Evolutionary conservation across 1,140 invertebrate genomes (phyloP), one percentile per base, ranked within the genome.

Genomic region (Spodoptera frugiperda): DNA sequence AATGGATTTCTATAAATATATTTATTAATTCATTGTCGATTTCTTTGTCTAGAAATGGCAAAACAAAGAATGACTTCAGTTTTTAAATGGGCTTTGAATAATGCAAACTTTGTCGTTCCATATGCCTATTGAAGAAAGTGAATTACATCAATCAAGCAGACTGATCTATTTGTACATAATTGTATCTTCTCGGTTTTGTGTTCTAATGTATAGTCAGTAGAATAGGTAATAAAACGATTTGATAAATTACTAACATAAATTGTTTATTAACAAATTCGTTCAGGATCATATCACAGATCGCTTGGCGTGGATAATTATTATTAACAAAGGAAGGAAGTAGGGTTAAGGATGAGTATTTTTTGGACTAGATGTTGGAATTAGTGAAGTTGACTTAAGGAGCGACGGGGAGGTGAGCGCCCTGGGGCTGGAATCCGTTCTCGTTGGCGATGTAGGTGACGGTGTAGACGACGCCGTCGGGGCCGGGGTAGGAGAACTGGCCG

Each of bases 401-500:
- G 0, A 33, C 4, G 54, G 96, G 96, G 75, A 97, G 87, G 86
- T 97, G 96, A 12, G 95, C 95, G 15, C 96, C 96, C 85, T 95
- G 92, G 67, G 96, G 95, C 83, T 96, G 89, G 94, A 95, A 95
- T 46, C 95, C 95, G 77, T 91, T 87, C 85, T 94, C 89, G 83
- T 94, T 88, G 17, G 95, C 95, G 83, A 94, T 84, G 93, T 95
- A 96, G 65, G 95, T 95, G 51, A 98, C 95, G 54, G 94, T 94
- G 84, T 97, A 96, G 54, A 95, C 92, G 76, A 96, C 93, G 21
- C 97, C 97, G 80, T 97, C 96, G 15, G 95, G 93, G n/a, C 94
- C 96, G 44, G 95, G 87, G 94, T 95, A 96, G 39, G 92, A 93
- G 91, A 93, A 96, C 61, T 94, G 94, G 15, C 96, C 96, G 2